phyloP scores from a whole-genome alignment of 2,797 vertebrate genomes.

The Philypnodon macrostomus region DNA sequence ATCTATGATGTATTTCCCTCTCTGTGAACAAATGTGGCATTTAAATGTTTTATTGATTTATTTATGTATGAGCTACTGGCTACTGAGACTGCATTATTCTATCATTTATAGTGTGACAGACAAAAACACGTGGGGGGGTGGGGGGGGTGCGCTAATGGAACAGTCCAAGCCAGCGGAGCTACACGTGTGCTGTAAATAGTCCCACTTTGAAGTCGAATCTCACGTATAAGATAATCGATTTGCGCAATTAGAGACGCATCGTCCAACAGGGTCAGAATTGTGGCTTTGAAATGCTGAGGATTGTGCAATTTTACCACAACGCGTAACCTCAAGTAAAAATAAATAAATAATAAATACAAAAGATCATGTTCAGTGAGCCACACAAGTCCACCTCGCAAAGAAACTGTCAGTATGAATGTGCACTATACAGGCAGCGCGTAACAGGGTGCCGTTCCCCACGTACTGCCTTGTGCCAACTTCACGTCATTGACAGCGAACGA shows the following conservation, averaged over 20 bases:
- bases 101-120: not conserved
- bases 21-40: not conserved
- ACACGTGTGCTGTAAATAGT: slow-evolving; percentile 19
- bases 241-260: not conserved
- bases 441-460: slow-evolving; percentile 11
- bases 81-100: slow-evolving; percentile 2
- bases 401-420: not conserved
- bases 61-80: not conserved
- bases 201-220: slow-evolving; percentile 7
- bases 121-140: slow-evolving; percentile 1
- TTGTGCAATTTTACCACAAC: slow-evolving; percentile 2
- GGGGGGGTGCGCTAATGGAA: too few species aligned
- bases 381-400: not conserved
- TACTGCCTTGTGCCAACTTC: slow-evolving; percentile 26
- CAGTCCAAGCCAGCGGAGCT: too few species aligned
- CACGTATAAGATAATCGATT: slow-evolving; percentile 1
- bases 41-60: not conserved
- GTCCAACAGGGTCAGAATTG: not conserved
- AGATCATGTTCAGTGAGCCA: slow-evolving; percentile 6
- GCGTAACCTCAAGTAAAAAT: slow-evolving; percentile 14
- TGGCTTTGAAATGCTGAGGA: slow-evolving; percentile 7
- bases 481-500: not conserved
- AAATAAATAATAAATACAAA: slow-evolving; percentile 12
- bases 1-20: not conserved
- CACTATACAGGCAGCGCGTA: slow-evolving; percentile 25